Base-by-base conservation (phyloP, 2,888 invertebrate genomes). In the Cataglyphis altisquamis region DNA sequence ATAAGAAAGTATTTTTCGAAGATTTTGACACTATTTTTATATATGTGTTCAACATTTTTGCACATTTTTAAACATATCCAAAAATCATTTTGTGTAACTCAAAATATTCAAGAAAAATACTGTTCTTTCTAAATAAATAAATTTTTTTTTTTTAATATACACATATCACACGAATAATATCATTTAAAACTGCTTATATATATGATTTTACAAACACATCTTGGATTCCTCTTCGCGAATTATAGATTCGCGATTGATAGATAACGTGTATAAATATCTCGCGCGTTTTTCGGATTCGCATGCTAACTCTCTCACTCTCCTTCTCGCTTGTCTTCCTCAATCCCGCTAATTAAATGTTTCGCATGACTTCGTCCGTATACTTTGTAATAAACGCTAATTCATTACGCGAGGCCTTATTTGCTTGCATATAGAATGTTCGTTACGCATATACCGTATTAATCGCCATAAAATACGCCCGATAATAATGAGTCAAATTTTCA, bases 401-500 rank as follows among this genome's bases (percentile, higher is more conserved):
- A 62, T 60, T 60, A 36, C 36, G 36, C 45, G 25, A 12, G 41
- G 5, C 18, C 36, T 48, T 72, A 80, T 80, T 80, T 80, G 60
- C 78, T 72, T 80, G 45, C 48, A 68, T 68, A 68, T 68, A 52
- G 60, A 48, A 72, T 72, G 48, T 48, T 80, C 78, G 25, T 72
- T 80, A 80, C 18, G 41, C 41, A 25, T 21, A n/a, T 29, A n/a
- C 55, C n/a, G 15, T 10, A 29, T 55, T 29, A 21, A 67, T 21
- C 55, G 55, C 39, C 77, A 36, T 62, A 36, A 72, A 80, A 80
- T 60, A 70, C 45, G 52, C 18, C n/a, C n/a, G 32, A 52, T 32
- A 60, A 72, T 80, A 80, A 72, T 64, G 64, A 75, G 72, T 45
- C 70, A 45, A 70, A 57, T 78, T 78, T 78, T 78, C 41, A 18